Percentiles rank a stretch among this genome's conserved stretches.
phyloP scores from a whole-genome alignment of 2,113 vertebrate species.

The Macquaria ambigua region DNA sequence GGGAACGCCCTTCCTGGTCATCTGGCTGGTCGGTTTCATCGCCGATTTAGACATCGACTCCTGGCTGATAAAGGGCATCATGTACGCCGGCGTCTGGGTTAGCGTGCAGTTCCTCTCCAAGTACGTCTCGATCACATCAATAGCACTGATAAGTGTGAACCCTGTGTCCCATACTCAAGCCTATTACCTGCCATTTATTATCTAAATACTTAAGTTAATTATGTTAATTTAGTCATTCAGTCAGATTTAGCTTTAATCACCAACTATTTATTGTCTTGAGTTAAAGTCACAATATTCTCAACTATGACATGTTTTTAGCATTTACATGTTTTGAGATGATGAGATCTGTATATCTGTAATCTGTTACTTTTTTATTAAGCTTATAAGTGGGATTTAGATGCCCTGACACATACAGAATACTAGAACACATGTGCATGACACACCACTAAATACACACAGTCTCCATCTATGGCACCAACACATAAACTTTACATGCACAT shows the following conservation, averaged over 20 bases:
- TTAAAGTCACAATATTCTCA: neutral
- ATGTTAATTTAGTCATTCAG: too few species aligned
- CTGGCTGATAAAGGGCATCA: constrained; percentile 97
- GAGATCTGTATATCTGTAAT: neutral
- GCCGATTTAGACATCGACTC: constrained; percentile 98
- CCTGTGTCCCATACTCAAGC: too few species aligned
- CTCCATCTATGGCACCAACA: neutral
- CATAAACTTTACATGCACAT: neutral
- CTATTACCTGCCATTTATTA: neutral
- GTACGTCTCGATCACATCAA: constrained; percentile 83
- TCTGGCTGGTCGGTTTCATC: constrained; percentile 99
- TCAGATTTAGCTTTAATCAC: too few species aligned
- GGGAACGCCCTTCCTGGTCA: constrained; percentile 98
- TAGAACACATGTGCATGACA: too few species aligned
- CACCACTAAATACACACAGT: neutral
- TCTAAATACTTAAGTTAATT: neutral
- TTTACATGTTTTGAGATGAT: neutral
- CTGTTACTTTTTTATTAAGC: neutral
- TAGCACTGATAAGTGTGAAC: neutral
- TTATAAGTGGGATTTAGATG: neutral
- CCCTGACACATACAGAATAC: neutral
- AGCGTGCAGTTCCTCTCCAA: constrained; percentile 98
- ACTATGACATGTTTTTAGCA: neutral
- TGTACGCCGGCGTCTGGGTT: constrained; percentile 97
- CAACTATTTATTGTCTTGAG: neutral